Evolutionary conservation across 1,140 invertebrate genomes (phyloP).

Genomic region (Leptonema lineaticorne): DNA sequence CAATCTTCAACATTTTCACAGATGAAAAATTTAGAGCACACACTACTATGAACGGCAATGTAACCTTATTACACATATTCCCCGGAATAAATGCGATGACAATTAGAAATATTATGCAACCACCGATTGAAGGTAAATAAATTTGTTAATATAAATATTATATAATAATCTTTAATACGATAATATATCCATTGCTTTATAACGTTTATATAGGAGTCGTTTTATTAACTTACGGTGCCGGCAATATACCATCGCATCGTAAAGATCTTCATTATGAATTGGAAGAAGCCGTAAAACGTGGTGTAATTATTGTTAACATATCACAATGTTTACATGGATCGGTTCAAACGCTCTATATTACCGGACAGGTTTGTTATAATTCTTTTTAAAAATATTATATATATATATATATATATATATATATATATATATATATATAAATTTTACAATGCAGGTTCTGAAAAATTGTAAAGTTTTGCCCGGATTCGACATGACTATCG

Average conservation of each 20-base stretch:
- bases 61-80: constrained; percentile 84
- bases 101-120: constrained; percentile 76
- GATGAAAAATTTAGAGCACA: not conserved
- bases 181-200: not conserved
- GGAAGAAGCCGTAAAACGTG: constrained; percentile 69
- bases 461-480: constrained; percentile 74
- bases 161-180: constrained; percentile 31
- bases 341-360: constrained; percentile 79
- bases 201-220: constrained; percentile 64
- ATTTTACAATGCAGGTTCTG: constrained; percentile 51
- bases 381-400: not conserved
- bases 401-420: not conserved
- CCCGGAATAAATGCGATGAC: constrained; percentile 84
- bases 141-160: not conserved
- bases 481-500: constrained; percentile 93
- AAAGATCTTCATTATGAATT: constrained; percentile 80
- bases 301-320: constrained; percentile 89
- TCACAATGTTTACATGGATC: constrained; percentile 84
- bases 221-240: constrained; percentile 89
- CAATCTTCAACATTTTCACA: constrained; percentile 59
- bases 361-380: constrained; percentile 65
- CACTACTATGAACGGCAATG: constrained; percentile 77
- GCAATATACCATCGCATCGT: constrained; percentile 86
- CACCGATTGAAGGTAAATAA: constrained; percentile 71
- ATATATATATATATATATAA: not conserved